Evolutionary conservation across 1,140 invertebrate species (phyloP), one percentile per base, ranked within the genome.

Genomic region (Bactericera cockerelli): DNA sequence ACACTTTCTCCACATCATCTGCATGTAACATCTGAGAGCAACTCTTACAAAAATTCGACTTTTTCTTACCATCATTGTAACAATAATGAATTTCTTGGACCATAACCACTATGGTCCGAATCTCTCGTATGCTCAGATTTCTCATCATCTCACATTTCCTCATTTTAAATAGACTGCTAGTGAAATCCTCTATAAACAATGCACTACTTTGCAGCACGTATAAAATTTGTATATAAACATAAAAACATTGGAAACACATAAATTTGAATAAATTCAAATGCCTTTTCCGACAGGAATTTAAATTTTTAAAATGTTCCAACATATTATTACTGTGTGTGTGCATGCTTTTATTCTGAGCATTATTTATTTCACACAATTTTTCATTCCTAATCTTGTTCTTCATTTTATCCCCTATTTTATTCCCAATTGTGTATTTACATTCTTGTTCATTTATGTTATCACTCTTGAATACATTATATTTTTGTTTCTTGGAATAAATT

Each of bases 321-420:
- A 49, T 49, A 19, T 49, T 49, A 19, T 49, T 49, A n/a, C 42
- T 49, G 42, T 31, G 28, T 31, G 28, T 31, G 28, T 31, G n/a
- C n/a, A n/a, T n/a, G n/a, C n/a, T 31, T 31, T 31, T 31, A 31
- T 31, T 31, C 28, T 31, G 28, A 31, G 28, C 28, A 31, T 49
- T 49, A 49, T 49, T 49, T 49, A 49, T 49, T 49, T 49, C 42
- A 49, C 22, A 19, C 42, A 49, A 49, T 49, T 49, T 49, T 49
- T 49, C 42, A 49, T 49, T 22, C 42, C 22, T 49, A 49, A 49
- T 49, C 42, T 49, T 49, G 22, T 22, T 49, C 19, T 49, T n/a
- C 8, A 4, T 22, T 22, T 49, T 16, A 19, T 49, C 22, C 22
- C 22, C 42, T 49, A 19, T 16, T 49, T 49, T 49, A 49, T 49